Evolutionary conservation across 2,888 invertebrate species (phyloP).

Genomic region (Serripes groenlandicus): DNA sequence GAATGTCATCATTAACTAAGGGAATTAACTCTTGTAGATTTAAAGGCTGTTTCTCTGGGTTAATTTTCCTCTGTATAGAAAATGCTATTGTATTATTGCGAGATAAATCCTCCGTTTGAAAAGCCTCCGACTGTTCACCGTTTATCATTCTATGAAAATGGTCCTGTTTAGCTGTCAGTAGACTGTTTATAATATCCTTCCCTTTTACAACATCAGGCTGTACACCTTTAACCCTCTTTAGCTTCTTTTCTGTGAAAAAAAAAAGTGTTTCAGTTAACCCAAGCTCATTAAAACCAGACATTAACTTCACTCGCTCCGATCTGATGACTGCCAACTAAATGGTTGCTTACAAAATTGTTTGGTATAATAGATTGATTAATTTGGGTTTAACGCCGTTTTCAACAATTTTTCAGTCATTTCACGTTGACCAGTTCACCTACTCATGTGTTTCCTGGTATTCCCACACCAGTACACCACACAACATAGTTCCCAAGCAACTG

Average conservation of each 20-base stretch:
- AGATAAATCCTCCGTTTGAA: conserved; percentile 19
- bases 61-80: conserved; percentile 55
- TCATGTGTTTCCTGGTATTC: no score
- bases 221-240: conserved; percentile 44
- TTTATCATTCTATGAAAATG: conserved; percentile 39
- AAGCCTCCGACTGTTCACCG: neutral
- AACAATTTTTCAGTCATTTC: no score
- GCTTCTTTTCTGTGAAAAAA: conserved; percentile 65
- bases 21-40: conserved; percentile 57
- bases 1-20: conserved; percentile 54
- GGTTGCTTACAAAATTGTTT: no score
- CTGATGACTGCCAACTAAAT: no score
- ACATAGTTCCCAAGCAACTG: no score
- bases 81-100: conserved; percentile 34
- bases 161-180: conserved; percentile 47
- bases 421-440: no score
- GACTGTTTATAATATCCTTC: conserved; percentile 53
- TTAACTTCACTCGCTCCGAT: no score
- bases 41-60: conserved; percentile 63
- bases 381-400: no score
- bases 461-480: no score
- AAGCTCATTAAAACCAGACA: no score
- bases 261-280: no score
- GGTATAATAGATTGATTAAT: no score
- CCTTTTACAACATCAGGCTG: conserved; percentile 33